Percentiles rank a stretch among this genome's conserved stretches.
phyloP scores from a whole-genome alignment of 2,797 vertebrate genomes.

The Gallirallus australis region DNA sequence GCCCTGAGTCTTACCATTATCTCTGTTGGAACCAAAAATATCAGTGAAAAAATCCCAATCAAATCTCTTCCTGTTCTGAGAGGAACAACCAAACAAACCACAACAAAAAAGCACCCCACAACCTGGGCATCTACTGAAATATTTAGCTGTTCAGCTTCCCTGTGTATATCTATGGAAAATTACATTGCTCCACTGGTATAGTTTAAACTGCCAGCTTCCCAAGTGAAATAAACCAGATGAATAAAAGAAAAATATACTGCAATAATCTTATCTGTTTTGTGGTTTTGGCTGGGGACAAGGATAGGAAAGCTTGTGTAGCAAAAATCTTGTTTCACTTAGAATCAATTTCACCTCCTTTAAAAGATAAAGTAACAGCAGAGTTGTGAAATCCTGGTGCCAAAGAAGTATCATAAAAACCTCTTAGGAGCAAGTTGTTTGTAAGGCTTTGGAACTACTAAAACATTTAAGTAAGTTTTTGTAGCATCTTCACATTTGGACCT shows the following conservation, averaged over 20 bases:
- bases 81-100: not conserved
- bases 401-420: not conserved
- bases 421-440: not conserved
- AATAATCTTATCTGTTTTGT: not conserved
- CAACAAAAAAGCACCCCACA: no score
- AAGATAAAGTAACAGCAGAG: not conserved
- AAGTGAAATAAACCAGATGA: not conserved
- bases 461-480: not conserved
- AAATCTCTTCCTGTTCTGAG: not conserved
- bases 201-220: not conserved
- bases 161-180: not conserved
- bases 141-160: not conserved
- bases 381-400: not conserved
- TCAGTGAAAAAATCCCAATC: fast-evolving
- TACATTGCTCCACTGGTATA: not conserved
- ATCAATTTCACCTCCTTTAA: not conserved
- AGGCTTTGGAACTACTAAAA: not conserved
- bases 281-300: not conserved
- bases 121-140: not conserved
- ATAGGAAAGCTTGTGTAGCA: not conserved
- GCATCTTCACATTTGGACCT: not conserved
- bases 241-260: not conserved
- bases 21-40: not conserved
- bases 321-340: not conserved
- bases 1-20: not conserved